Percentiles rank a stretch among this genome's conserved stretches.
These are phyloP conservation scores for Drosophila anceps DNA, from an alignment of 2,888 invertebrate genomes.

Conservation along the genomic window DNA sequence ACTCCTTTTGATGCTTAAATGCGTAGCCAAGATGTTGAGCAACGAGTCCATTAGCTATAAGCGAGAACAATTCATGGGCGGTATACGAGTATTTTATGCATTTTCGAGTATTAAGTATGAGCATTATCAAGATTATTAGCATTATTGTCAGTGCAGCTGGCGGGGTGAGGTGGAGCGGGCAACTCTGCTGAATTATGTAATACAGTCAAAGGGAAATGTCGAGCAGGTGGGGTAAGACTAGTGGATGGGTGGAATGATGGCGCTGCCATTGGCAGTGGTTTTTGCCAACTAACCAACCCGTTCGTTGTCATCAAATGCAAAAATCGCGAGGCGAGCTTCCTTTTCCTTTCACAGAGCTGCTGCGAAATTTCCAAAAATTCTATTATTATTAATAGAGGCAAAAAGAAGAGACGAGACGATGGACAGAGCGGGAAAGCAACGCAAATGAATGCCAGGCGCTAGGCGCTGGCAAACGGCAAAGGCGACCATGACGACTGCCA, in stretches of 20 bases:
- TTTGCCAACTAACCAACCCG: conserved; percentile 58
- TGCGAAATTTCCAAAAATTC: conserved; percentile 77
- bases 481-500: conserved; percentile 70
- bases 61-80: conserved; percentile 8
- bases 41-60: conserved; percentile 40
- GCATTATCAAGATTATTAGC: conserved; percentile 68
- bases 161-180: not conserved
- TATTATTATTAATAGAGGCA: conserved; percentile 77
- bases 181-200: conserved; percentile 47
- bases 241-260: not conserved
- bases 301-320: conserved; percentile 72
- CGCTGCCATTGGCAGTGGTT: conserved; percentile 36
- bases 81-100: conserved; percentile 40
- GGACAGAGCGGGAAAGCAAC: not conserved
- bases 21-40: not conserved
- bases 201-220: conserved; percentile 26
- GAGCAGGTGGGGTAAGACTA: not conserved
- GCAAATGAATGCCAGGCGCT: conserved; percentile 52
- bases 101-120: conserved; percentile 45
- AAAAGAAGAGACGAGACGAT: conserved; percentile 13
- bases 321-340: conserved; percentile 73
- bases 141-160: conserved; percentile 60
- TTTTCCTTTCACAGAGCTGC: conserved; percentile 68
- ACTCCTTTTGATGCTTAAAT: not conserved
- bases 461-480: conserved; percentile 25